Evolutionary conservation across 1,140 invertebrate genomes (phyloP).

Genomic region (Littorina saxatilis): DNA sequence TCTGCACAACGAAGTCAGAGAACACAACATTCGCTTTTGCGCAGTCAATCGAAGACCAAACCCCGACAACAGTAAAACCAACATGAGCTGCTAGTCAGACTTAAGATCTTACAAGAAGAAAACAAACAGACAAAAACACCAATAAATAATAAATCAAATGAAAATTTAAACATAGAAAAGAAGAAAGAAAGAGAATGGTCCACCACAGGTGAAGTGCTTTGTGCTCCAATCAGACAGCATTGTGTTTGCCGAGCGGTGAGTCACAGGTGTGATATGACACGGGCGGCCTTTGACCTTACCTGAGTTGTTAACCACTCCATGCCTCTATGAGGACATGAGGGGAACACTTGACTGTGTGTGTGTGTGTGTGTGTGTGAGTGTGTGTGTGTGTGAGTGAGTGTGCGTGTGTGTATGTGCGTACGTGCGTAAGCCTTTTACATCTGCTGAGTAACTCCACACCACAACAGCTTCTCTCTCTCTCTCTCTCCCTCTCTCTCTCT

Average conservation of each 20-base stretch:
- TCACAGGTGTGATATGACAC: conserved; percentile 2
- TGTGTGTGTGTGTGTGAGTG: too few relatives aligned
- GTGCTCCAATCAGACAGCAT: background rate
- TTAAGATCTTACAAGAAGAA: too few relatives aligned
- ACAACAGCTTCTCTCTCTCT: too few relatives aligned
- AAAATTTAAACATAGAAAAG: background rate
- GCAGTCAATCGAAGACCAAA: too few relatives aligned
- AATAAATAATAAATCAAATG: conserved; percentile 2
- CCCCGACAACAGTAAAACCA: too few relatives aligned
- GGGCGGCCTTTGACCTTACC: background rate
- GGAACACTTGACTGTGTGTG: background rate
- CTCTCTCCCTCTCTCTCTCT: background rate
- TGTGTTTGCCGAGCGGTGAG: background rate
- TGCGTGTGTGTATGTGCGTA: background rate
- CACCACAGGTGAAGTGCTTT: background rate
- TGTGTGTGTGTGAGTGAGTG: too few relatives aligned
- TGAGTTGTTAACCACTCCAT: background rate
- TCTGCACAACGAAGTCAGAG: too few relatives aligned
- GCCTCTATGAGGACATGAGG: too few relatives aligned
- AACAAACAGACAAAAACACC: background rate
- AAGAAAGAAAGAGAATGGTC: background rate
- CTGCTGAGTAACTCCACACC: too few relatives aligned
- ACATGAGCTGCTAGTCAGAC: too few relatives aligned
- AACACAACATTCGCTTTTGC: too few relatives aligned
- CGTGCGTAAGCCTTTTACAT: too few relatives aligned